These are phyloP conservation scores for Papilio machaon DNA, from an alignment of 1,140 invertebrate species.

Conservation along the genomic window DNA sequence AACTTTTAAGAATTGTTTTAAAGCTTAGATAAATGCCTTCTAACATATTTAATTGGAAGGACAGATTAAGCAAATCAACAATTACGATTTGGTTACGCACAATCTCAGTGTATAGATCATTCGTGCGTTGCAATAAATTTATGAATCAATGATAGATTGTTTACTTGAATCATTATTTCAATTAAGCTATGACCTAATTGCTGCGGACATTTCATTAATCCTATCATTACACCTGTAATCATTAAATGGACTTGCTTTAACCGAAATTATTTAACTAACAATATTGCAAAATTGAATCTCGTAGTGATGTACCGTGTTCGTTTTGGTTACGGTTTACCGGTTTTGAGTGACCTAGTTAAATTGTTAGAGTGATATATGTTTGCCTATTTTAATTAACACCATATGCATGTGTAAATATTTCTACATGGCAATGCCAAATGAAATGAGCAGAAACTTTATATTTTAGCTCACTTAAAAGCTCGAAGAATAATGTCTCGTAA, in stretches of 20 bases:
- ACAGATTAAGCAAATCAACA: background rate
- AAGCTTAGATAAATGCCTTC: too few species aligned
- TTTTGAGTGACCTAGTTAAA: slow-evolving; percentile 29
- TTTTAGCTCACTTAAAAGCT: too few species aligned
- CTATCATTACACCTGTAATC: slow-evolving; percentile 40
- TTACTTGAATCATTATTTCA: slow-evolving; percentile 43
- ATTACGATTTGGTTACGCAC: background rate
- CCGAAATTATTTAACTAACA: slow-evolving; percentile 19
- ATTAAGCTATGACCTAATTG: slow-evolving; percentile 40
- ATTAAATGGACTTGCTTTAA: slow-evolving; percentile 33
- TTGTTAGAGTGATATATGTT: background rate
- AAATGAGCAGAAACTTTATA: background rate
- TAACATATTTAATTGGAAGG: background rate
- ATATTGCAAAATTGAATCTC: slow-evolving; percentile 35
- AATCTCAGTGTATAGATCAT: background rate
- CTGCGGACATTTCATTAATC: slow-evolving; percentile 38
- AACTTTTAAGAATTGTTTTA: too few species aligned
- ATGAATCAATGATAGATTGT: slow-evolving; percentile 36
- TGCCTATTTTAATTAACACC: background rate
- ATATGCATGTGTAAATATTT: background rate
- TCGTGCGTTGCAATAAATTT: slow-evolving; percentile 15
- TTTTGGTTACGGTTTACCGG: slow-evolving; percentile 24
- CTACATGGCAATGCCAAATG: background rate
- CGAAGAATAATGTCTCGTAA: too few species aligned
- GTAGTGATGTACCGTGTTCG: slow-evolving; percentile 29